These are phyloP conservation scores for Drosophila fulvimacula DNA, from an alignment of 2,888 invertebrate species.

Conservation along the genomic window DNA sequence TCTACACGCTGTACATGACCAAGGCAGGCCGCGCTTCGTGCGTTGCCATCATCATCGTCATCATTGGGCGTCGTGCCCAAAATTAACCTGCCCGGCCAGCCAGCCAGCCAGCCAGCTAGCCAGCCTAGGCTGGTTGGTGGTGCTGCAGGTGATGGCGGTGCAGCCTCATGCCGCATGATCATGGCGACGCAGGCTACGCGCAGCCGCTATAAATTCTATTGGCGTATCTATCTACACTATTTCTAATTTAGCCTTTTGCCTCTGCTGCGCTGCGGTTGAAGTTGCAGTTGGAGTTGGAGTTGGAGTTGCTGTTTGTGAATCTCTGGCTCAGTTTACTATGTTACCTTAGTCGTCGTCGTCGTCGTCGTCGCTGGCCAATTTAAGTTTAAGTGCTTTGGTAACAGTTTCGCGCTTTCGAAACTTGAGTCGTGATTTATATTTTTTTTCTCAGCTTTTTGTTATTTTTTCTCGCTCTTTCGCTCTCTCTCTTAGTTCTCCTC, in stretches of 20 bases:
- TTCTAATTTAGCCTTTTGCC: conserved; percentile 75
- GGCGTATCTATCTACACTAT: conserved; percentile 80
- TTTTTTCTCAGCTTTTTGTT: conserved; percentile 30
- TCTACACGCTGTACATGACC: conserved; percentile 62
- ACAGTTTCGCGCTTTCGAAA: conserved; percentile 82
- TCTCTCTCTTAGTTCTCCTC: conserved; percentile 13
- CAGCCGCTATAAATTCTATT: conserved; percentile 78
- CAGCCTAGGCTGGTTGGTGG: conserved; percentile 1
- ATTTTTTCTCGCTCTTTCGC: neutral
- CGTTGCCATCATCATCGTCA: conserved; percentile 77
- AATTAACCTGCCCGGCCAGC: conserved; percentile 72
- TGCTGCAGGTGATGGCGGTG: conserved; percentile 17
- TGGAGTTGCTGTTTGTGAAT: conserved; percentile 20
- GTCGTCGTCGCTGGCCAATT: conserved; percentile 73
- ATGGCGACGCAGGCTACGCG: conserved; percentile 65
- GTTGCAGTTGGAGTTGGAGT: neutral
- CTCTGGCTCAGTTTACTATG: conserved; percentile 58
- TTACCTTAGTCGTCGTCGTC: conserved; percentile 53
- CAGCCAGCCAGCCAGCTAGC: neutral
- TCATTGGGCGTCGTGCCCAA: conserved; percentile 70
- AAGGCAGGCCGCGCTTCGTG: conserved; percentile 64
- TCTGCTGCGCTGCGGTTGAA: conserved; percentile 5
- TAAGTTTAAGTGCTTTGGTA: conserved; percentile 81
- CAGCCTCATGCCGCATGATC: conserved; percentile 56
- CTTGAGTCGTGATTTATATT: conserved; percentile 82